These are phyloP conservation scores for Ptychoptera albimana DNA, from an alignment of 2,888 invertebrate species.

Conservation along the genomic window DNA sequence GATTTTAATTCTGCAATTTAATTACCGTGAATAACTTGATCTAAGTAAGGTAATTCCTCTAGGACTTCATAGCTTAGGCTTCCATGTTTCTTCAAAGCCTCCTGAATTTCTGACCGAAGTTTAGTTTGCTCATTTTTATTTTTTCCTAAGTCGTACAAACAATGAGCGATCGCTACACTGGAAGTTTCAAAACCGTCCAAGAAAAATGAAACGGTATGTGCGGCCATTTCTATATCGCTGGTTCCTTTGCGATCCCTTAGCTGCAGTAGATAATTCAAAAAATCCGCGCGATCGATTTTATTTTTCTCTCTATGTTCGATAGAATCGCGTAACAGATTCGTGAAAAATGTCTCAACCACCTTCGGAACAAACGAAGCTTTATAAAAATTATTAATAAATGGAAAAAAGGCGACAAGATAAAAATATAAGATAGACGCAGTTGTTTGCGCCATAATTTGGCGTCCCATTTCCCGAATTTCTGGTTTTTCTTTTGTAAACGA, in stretches of 20 bases:
- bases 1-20: too few relatives aligned
- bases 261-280: conserved; percentile 13
- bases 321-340: conserved; percentile 11
- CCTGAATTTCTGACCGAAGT: conserved; percentile 16
- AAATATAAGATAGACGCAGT: conserved; percentile 4
- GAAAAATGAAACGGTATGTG: conserved; percentile 17
- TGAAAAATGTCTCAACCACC: conserved; percentile 11
- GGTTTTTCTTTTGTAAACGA: conserved; percentile 12
- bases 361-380: conserved; percentile 8
- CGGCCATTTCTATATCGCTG: conserved; percentile 16
- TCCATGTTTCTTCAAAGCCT: background rate
- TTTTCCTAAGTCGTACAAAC: conserved; percentile 7
- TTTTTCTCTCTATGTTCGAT: conserved; percentile 9
- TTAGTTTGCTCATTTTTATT: conserved; percentile 14
- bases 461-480: conserved; percentile 9
- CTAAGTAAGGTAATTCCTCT: conserved; percentile 18
- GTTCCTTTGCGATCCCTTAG: conserved; percentile 14
- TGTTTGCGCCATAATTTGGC: conserved; percentile 8
- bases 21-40: conserved; percentile 22
- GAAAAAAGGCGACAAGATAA: conserved; percentile 9
- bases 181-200: conserved; percentile 21
- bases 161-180: conserved; percentile 14
- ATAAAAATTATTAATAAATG: conserved; percentile 10
- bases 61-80: background rate
- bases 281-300: conserved; percentile 12